These are phyloP conservation scores for Diploscapter pachys DNA, from an alignment of 1,140 invertebrate species.

Conservation along the genomic window DNA sequence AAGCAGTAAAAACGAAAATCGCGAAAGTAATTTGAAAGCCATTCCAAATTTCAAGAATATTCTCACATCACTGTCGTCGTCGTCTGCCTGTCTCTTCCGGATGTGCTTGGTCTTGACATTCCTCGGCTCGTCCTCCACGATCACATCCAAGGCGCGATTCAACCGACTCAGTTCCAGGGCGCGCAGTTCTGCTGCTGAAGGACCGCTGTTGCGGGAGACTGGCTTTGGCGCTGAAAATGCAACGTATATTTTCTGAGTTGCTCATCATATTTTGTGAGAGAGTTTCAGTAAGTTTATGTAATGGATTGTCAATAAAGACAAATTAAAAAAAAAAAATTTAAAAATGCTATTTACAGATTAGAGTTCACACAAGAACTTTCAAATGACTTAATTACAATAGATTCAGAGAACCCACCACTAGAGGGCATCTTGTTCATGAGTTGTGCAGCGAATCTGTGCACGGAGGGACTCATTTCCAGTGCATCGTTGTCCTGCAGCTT, in stretches of 20 bases:
- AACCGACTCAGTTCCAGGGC: conserved; percentile 20
- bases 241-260: background rate
- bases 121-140: conserved; percentile 22
- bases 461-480: conserved; percentile 24
- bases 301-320: no score
- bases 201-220: conserved; percentile 6
- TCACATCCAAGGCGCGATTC: conserved; percentile 20
- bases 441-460: conserved; percentile 10
- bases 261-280: no score
- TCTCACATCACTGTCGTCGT: no score
- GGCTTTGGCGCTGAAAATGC: conserved; percentile 7
- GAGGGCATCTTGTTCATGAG: background rate
- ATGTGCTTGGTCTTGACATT: conserved; percentile 23
- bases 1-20: no score
- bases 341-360: no score
- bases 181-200: conserved; percentile 5
- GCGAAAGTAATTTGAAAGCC: no score
- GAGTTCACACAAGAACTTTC: no score
- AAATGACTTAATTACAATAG: no score
- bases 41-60: no score
- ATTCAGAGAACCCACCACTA: background rate
- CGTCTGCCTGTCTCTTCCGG: conserved; percentile 10
- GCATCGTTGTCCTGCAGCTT: conserved; percentile 38
- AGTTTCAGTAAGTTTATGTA: no score
- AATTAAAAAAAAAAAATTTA: no score